Evolutionary conservation across 2,797 vertebrate species (phyloP).

Genomic region (Pangasius larnaudii): DNA sequence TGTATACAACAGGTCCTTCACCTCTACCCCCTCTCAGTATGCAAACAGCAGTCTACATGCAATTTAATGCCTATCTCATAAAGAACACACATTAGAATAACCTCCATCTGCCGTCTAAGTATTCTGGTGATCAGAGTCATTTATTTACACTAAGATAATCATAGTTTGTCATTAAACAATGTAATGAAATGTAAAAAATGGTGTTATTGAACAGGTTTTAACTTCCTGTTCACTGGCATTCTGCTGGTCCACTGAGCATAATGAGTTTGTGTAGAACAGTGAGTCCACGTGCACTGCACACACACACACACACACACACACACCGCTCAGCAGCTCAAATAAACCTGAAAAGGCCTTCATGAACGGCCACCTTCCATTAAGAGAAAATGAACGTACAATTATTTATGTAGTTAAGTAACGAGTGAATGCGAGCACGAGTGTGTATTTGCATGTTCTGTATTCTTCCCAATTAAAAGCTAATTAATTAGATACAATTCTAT

Average conservation of each 20-base stretch:
- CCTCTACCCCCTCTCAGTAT: not conserved
- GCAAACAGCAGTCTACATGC: conserved; percentile 15
- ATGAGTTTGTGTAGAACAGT: conserved; percentile 41
- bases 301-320: conserved; percentile 16
- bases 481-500: conserved; percentile 87
- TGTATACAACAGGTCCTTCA: conserved; percentile 23
- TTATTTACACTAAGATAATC: conserved; percentile 24
- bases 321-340: conserved; percentile 55
- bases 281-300: conserved; percentile 6
- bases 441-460: conserved; percentile 79
- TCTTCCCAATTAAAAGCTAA: conserved; percentile 84
- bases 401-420: conserved; percentile 70
- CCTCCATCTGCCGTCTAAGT: not conserved
- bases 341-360: conserved; percentile 56
- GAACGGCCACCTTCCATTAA: conserved; percentile 63
- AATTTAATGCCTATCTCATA: not conserved
- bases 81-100: conserved; percentile 14
- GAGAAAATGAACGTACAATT: conserved; percentile 61
- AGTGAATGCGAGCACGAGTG: conserved; percentile 72
- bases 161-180: conserved; percentile 37
- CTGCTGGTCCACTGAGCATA: conserved; percentile 44
- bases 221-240: conserved; percentile 45
- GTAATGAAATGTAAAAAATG: conserved; percentile 41
- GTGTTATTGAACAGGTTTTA: conserved; percentile 34
- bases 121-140: conserved; percentile 9